Evolutionary conservation across 2,888 invertebrate species (phyloP), one percentile per base, ranked within the genome.

Genomic region (Melieria picta): DNA sequence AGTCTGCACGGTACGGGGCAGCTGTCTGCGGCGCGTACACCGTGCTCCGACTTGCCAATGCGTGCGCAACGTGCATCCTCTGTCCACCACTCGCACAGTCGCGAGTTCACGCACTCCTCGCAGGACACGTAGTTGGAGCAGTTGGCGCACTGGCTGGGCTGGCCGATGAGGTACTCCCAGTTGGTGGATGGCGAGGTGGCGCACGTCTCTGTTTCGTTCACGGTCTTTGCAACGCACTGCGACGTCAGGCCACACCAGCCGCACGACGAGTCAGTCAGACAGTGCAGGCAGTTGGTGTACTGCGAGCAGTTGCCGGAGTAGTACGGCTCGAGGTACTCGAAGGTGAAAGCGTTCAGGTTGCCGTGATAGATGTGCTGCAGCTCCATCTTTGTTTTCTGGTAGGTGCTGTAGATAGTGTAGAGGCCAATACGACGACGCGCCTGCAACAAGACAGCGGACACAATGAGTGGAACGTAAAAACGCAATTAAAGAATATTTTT

Each of bases 51-150:
- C 68, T 93, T 90, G 0, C 96, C 96, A 6, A 93, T 90, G 13
- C 97, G 89, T 0, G 93, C 91, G 83, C 97, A 98, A 42, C 93
- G 90, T 0, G 96, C 95, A 82, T 95, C 95, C 78, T 95, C 94
- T 0, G 93, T 91, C 92, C 94, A 93, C 97, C 97, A 98, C 87
- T 98, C 97, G 87, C 97, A 98, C 56, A 92, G 86, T 56, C 91
- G 91, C n/a, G 91, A 88, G 5, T 88, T 87, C 4, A 95, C 91
- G 86, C 97, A 97, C 43, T 93, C 91, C 79, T 93, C 91, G 84
- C 98, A 98, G 65, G 94, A 93, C 65, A 97, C 95, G 85, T 93
- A 93, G 85, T 97, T 96, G 0, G 94, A 93, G 84, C 98, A 98
- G 80, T 94, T 93, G 9, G 94, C 91, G 83, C 97, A 97, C 45